phyloP scores from a whole-genome alignment of 2,797 vertebrate species.

The Enteromius paludinosus region DNA sequence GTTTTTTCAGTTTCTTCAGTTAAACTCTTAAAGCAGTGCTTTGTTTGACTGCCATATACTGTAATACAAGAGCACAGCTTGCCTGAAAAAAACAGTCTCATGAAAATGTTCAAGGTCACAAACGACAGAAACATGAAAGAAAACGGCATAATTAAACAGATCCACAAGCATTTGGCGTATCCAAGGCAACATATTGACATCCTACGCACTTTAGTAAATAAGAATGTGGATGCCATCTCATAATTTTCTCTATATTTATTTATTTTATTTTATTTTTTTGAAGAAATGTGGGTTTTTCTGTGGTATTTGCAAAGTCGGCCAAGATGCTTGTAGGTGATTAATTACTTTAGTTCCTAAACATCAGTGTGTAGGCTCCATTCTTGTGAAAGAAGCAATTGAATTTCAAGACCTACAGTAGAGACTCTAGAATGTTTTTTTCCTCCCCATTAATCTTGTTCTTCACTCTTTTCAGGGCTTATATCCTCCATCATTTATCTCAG shows the following conservation, averaged over 20 bases:
- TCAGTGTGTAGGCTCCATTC: neutral
- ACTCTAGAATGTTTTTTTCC: neutral
- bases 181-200: slow-evolving; percentile 30
- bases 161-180: slow-evolving; percentile 17
- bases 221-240: neutral
- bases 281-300: neutral
- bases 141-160: neutral
- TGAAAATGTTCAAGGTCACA: slow-evolving; percentile 33
- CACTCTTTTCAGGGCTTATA: neutral
- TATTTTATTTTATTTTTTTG: neutral
- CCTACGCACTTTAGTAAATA: slow-evolving; percentile 3
- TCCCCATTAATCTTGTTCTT: slow-evolving; percentile 23
- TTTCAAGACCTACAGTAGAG: neutral
- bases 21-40: neutral
- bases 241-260: neutral
- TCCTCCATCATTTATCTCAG: slow-evolving; percentile 23
- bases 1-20: neutral
- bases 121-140: slow-evolving; percentile 18
- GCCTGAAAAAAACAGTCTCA: neutral
- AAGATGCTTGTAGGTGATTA: neutral
- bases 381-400: neutral
- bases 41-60: neutral
- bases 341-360: slow-evolving; percentile 25
- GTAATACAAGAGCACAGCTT: slow-evolving; percentile 26
- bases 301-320: neutral